Base-by-base conservation (phyloP, 2,113 vertebrate species). In the Martes martes region DNA sequence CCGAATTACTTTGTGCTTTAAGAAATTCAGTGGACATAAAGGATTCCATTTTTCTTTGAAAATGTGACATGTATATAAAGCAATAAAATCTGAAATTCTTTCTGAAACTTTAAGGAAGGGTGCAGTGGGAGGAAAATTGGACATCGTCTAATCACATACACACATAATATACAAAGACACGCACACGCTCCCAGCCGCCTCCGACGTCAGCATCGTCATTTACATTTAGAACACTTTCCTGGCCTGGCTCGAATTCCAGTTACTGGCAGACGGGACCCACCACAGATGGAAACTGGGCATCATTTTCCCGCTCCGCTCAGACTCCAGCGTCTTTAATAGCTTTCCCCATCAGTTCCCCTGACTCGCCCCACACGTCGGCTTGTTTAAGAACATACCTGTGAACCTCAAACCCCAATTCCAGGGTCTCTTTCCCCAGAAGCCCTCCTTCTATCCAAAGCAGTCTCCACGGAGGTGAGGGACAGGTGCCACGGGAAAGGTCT, bases 31-130 rank as follows among this genome's bases (percentile, higher is more conserved):
- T 24, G 65, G 26, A 33, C 84, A 63, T 85, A 95, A 89, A 97
- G 42, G 94, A 94, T 91, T 92, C 76, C 87, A 94, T 95, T 96
- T 98, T 97, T 87, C 92, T 90, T 85, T 42, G 28, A 89, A 97
- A 97, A 89, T 74, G 65, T 59, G 85, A 71, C 93, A 65, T 16
- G 59, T 50, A 80, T 81, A 94, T 63, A 85, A 96, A 96, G 85
- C 85, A 89, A 71, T 96, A 87, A 96, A 79, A 96, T 79, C 57
- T 79, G 85, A 98, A 93, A 96, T 59, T 65, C 81, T 76, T 76
- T 89, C 76, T 78, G n/a, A 96, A 98, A 93, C 90, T 91, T 93
- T 61, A 63, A 76, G 26, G 55, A 86, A 89, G 57, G 65, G 73
- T 15, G 13, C 28, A 50, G 47, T n/a, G 55, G 89, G 84, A 94